Conservation (phyloP, 2,888 invertebrate genomes). For the Marasmarcha lunaedactyla region DNA sequence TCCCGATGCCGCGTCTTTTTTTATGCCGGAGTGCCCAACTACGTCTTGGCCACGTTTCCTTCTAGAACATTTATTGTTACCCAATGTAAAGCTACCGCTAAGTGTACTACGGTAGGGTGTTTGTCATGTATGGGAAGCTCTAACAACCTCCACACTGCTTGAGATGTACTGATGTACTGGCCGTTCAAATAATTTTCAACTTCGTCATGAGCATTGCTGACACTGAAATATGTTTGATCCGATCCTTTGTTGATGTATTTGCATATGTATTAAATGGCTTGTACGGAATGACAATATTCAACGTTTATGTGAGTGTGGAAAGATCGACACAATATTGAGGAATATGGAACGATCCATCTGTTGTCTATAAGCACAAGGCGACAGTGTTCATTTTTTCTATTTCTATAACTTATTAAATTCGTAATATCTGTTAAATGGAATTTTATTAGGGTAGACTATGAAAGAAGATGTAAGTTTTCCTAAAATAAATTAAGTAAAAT, state of each 20-base stretch:
- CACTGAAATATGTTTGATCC: conserved; percentile 10
- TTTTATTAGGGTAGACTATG: too few relatives aligned
- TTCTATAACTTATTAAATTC: too few relatives aligned
- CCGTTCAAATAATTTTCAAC: conserved; percentile 17
- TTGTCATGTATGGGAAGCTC: conserved; percentile 20
- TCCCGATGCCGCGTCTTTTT: too few relatives aligned
- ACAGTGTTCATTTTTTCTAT: too few relatives aligned
- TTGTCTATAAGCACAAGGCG: too few relatives aligned
- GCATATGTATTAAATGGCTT: too few relatives aligned
- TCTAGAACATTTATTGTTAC: conserved; percentile 2
- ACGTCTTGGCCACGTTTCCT: conserved; percentile 5
- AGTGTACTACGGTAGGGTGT: conserved; percentile 16
- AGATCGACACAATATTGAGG: conserved; percentile 6
- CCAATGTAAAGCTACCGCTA: conserved; percentile 7
- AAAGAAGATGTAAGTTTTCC: too few relatives aligned
- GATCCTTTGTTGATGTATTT: conserved; percentile 11
- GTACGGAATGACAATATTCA: too few relatives aligned
- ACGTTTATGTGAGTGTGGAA: conserved; percentile 10
- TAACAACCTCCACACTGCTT: conserved; percentile 19
- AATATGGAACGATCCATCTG: conserved; percentile 9
- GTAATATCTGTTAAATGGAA: too few relatives aligned
- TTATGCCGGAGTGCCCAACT: conserved; percentile 1
- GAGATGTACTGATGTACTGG: conserved; percentile 17
- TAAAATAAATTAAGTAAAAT: too few relatives aligned
- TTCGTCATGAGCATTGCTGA: conserved; percentile 15